Evolutionary conservation across 2,113 vertebrate species (phyloP).

Genomic region (Dryoscopus gambensis): DNA sequence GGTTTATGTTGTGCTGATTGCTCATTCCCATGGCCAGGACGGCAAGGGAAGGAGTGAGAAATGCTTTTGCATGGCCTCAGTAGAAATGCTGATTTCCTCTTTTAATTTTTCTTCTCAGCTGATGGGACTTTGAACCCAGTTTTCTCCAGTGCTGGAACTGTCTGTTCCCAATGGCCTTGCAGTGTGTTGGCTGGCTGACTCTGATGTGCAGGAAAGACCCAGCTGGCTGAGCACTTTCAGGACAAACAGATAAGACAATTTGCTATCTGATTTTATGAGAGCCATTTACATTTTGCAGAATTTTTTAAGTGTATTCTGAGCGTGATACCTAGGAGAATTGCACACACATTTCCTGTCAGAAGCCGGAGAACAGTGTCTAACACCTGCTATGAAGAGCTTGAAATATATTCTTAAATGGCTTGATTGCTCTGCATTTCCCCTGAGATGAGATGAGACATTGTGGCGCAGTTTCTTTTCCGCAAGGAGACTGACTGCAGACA

Average conservation of each 20-base stretch:
- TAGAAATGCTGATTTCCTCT: not conserved
- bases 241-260: conserved; percentile 51
- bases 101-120: not conserved
- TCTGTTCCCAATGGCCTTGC: not conserved
- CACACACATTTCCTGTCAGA: conserved; percentile 54
- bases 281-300: conserved; percentile 24
- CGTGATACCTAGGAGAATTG: conserved; percentile 5
- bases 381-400: conserved; percentile 44
- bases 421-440: conserved; percentile 56
- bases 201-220: not conserved
- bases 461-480: not conserved
- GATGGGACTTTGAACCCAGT: not conserved
- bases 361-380: conserved; percentile 14
- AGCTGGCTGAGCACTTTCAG: conserved; percentile 20
- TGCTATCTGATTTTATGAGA: conserved; percentile 33
- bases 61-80: not conserved
- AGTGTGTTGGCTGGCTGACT: not conserved
- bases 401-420: conserved; percentile 56
- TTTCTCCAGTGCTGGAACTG: not conserved
- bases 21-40: not conserved
- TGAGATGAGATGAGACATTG: not conserved
- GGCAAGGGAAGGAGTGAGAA: not conserved
- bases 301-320: not conserved
- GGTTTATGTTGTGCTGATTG: not conserved
- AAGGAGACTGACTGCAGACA: not conserved